Evolutionary conservation across 2,888 invertebrate species (phyloP).

Genomic region (Oxyscelio sp.): DNA sequence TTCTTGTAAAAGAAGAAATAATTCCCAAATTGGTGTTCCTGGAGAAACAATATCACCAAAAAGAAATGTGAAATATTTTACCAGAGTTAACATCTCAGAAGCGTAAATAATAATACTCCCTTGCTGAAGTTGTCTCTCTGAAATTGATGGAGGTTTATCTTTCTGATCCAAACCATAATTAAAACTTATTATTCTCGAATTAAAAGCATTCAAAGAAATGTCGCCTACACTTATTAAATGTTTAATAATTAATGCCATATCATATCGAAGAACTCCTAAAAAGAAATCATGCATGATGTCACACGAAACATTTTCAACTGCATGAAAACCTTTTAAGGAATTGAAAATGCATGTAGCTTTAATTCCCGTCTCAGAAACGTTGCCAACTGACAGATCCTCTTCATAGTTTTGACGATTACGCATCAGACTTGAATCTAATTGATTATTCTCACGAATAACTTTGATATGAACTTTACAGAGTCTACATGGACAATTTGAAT

Average conservation of each 20-base stretch:
- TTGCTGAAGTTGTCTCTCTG: conserved; percentile 34
- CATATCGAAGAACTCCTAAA: conserved; percentile 57
- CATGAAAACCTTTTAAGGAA: conserved; percentile 58
- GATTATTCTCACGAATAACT: conserved; percentile 19
- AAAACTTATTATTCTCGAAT: conserved; percentile 56
- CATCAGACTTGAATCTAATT: background rate
- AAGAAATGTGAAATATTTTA: no score
- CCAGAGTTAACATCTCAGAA: no score
- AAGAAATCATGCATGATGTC: conserved; percentile 72
- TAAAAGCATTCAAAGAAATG: conserved; percentile 47
- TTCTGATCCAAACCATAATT: conserved; percentile 53
- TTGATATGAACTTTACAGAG: conserved; percentile 45
- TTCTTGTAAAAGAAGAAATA: no score
- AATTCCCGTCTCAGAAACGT: conserved; percentile 53
- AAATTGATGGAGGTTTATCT: conserved; percentile 62
- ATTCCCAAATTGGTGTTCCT: no score
- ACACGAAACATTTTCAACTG: conserved; percentile 42
- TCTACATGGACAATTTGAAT: conserved; percentile 67
- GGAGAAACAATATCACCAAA: no score
- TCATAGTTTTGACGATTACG: conserved; percentile 56
- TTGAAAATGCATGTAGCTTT: conserved; percentile 58
- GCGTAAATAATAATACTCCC: conserved; percentile 53
- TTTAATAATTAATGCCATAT: conserved; percentile 52
- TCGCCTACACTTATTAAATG: conserved; percentile 34
- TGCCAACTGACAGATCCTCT: conserved; percentile 35